A percentile compares a stretch with the other conserved stretches of the same genome.
These are phyloP conservation scores for Drosophila rufa DNA, from an alignment of 1,140 invertebrate genomes.

Conservation along the genomic window DNA sequence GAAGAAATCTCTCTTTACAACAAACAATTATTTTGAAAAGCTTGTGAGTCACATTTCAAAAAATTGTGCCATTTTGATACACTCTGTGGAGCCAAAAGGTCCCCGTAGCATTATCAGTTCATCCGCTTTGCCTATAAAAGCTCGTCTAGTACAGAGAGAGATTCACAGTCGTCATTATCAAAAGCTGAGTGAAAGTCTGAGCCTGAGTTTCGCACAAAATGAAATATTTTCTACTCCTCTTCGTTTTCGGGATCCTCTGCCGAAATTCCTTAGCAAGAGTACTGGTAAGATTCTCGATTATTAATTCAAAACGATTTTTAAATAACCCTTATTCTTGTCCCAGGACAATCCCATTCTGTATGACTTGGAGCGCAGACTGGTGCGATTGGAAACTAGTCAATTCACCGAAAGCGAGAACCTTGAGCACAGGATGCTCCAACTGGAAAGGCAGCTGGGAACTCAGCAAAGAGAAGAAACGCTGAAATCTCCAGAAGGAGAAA, in stretches of 20 bases:
- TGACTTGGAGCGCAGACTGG: slow-evolving; percentile 4
- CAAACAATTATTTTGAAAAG: background rate
- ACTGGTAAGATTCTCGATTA: background rate
- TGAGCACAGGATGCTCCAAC: background rate
- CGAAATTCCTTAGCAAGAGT: background rate
- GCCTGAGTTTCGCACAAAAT: background rate
- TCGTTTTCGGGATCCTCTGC: background rate
- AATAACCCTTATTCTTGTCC: background rate
- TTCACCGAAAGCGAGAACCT: background rate
- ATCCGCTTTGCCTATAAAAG: background rate
- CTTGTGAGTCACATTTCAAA: background rate
- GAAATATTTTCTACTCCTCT: background rate
- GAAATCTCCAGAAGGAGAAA: background rate
- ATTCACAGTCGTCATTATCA: background rate
- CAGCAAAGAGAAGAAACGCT: background rate
- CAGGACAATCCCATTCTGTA: background rate
- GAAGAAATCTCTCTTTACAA: background rate
- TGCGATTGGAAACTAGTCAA: background rate
- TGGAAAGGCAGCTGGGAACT: background rate
- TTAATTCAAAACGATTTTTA: background rate
- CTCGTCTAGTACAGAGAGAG: no score
- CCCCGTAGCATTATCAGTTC: background rate
- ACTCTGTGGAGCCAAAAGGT: background rate
- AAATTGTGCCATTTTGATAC: background rate
- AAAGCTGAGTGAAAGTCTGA: background rate